Evolutionary conservation across 2,888 invertebrate species (phyloP), one percentile per base, ranked within the genome.

Genomic region (Mesochorus sp.): DNA sequence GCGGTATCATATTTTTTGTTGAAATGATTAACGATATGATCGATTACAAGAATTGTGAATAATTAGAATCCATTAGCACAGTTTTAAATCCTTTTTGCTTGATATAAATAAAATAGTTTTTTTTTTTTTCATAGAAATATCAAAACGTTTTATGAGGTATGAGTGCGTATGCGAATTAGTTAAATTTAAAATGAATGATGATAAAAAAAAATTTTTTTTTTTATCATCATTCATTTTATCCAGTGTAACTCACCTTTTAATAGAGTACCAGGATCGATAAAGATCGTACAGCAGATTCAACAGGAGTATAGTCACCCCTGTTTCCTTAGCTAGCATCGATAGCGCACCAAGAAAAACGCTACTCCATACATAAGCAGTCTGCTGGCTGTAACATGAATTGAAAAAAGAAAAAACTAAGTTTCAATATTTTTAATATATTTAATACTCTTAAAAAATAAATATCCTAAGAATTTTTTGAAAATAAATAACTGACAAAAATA

Each of bases 301-400:
- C 44, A 95, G 93, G 83, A 97, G 93, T 53, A 95, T 95, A 0
- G 96, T 96, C 73, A 97, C 93, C 8, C 97, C 97, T 1, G 96
- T 96, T 90, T 97, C 97, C 90, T 97, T 97, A 55, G 96, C 95
- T 84, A 97, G 92, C 96, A 97, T 96, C 85, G 96, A 95, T 59
- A 96, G 92, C 0, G 95, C 94, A 0, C 96, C 96, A 72, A 95
- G 91, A 14, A 93, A 88, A n/a, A 95, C 93, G 85, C 95, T 95
- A 70, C 93, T 92, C 94, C 95, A 94, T n/a, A 95, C 93, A 80
- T 92, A 92, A 70, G 87, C 85, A 34, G 88, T 88, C 76, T 87
- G 86, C 66, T 91, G 91, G 44, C 93, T 93, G 91, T 10, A 88
- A 87, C 71, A 80, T 78, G 82, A 77, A 82, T 72, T 66, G 26